A percentile compares a stretch with the other conserved stretches of the same genome.
Conservation (phyloP, 2,888 invertebrate species). For the Aquatica leii region DNA sequence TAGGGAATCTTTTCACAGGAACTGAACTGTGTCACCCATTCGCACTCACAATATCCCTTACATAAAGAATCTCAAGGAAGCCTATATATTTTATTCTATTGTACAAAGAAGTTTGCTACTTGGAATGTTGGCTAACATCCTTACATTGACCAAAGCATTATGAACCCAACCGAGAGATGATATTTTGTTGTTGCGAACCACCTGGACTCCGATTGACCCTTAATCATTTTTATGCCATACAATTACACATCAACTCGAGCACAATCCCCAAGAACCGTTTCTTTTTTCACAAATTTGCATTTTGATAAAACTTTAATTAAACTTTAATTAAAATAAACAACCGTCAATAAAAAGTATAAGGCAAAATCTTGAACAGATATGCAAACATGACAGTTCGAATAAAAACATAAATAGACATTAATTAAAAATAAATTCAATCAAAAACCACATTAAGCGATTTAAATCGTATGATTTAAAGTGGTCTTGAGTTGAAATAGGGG, state of each 20-base stretch:
- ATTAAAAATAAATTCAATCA: conserved; percentile 51
- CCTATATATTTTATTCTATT: conserved; percentile 48
- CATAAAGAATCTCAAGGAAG: conserved; percentile 46
- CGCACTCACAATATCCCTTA: conserved; percentile 46
- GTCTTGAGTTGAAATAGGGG: conserved; percentile 35
- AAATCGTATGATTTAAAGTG: conserved; percentile 35
- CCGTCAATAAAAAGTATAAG: not conserved
- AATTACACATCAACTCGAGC: not conserved
- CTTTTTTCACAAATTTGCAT: too few relatives aligned
- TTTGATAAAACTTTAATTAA: not conserved
- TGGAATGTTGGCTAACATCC: conserved; percentile 44
- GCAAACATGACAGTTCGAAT: conserved; percentile 41
- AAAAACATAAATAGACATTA: conserved; percentile 48
- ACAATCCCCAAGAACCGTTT: not conserved
- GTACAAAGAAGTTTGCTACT: conserved; percentile 38
- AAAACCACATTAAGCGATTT: conserved; percentile 43
- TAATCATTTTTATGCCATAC: conserved; percentile 25
- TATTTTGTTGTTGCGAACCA: conserved; percentile 21
- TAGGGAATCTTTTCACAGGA: conserved; percentile 47
- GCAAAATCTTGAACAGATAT: conserved; percentile 21
- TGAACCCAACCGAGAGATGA: conserved; percentile 23
- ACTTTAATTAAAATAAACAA: conserved; percentile 9
- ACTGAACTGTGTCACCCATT: conserved; percentile 52
- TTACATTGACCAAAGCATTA: conserved; percentile 33
- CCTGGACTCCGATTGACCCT: conserved; percentile 32